Conservation (phyloP, 2,797 vertebrate species). For the Silurus lanzhouensis region DNA sequence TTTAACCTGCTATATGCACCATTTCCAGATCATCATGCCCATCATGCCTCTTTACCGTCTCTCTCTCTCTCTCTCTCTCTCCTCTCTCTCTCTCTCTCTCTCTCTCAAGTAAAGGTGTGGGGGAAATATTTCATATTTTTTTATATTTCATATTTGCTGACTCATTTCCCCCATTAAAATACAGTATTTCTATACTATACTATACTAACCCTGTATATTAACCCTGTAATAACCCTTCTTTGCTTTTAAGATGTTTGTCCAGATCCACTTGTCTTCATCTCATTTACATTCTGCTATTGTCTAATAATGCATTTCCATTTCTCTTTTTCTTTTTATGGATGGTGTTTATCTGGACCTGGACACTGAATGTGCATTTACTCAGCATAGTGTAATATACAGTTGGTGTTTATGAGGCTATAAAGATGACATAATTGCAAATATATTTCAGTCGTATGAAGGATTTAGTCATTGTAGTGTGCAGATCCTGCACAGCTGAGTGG, state of each 20-base stretch:
- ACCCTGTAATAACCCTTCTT: slow-evolving; percentile 62
- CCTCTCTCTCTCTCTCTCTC: neutral
- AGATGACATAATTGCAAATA: slow-evolving; percentile 20
- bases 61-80: slow-evolving; percentile 15
- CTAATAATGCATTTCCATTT: slow-evolving; percentile 11
- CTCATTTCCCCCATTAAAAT: neutral
- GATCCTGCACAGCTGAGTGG: neutral
- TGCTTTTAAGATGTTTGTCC: slow-evolving; percentile 62
- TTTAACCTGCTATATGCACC: neutral
- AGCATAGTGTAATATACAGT: neutral
- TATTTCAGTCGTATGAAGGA: slow-evolving; percentile 9
- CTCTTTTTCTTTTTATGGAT: neutral
- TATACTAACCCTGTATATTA: slow-evolving; percentile 29
- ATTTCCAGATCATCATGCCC: slow-evolving; percentile 3
- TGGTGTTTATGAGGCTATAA: slow-evolving; percentile 12
- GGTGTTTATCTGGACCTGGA: neutral
- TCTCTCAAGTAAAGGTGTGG: neutral
- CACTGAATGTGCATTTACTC: neutral
- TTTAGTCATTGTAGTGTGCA: slow-evolving; percentile 30
- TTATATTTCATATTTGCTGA: neutral
- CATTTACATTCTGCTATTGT: slow-evolving; percentile 53
- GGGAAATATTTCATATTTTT: neutral
- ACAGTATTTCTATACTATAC: neutral
- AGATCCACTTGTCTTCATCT: slow-evolving; percentile 65
- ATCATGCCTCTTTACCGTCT: neutral